Conservation (phyloP, 1,140 invertebrate species). For the Gryllus bimaculatus region DNA sequence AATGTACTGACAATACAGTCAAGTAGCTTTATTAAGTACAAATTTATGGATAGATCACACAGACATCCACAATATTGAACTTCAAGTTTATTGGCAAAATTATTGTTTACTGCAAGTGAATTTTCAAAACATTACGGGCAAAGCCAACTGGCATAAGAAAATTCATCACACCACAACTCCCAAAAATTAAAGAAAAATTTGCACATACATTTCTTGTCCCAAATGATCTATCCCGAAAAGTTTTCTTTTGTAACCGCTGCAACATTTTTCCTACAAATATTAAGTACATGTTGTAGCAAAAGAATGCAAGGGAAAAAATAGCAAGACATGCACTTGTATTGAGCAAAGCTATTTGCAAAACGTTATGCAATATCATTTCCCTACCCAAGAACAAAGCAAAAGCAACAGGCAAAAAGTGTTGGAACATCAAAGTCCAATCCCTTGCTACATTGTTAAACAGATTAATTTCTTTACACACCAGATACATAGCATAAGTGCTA, state of each 20-base stretch:
- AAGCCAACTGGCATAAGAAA: conserved; percentile 9
- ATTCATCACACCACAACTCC: conserved; percentile 16
- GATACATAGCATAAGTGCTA: conserved; percentile 6
- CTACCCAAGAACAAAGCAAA: conserved; percentile 11
- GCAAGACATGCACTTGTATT: conserved; percentile 6
- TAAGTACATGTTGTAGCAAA: conserved; percentile 12
- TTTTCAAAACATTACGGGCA: not conserved
- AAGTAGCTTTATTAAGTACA: no score
- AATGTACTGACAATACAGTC: not conserved
- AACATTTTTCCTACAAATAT: conserved; percentile 1
- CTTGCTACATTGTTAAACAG: not conserved
- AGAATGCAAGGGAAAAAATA: conserved; percentile 13
- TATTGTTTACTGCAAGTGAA: not conserved
- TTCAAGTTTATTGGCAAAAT: not conserved
- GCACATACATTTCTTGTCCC: not conserved
- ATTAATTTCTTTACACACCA: not conserved
- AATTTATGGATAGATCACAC: no score
- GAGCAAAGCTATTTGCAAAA: conserved; percentile 12
- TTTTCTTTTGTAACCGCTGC: not conserved
- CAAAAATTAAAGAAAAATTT: conserved; percentile 16
- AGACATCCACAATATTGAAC: not conserved
- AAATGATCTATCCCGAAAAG: not conserved
- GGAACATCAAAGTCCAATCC: not conserved
- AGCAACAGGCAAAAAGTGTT: conserved; percentile 15
- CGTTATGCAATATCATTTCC: not conserved